Percentiles rank a stretch among this genome's conserved stretches.
Conservation (phyloP, 1,140 invertebrate genomes). For the Metaphire vulgaris region DNA sequence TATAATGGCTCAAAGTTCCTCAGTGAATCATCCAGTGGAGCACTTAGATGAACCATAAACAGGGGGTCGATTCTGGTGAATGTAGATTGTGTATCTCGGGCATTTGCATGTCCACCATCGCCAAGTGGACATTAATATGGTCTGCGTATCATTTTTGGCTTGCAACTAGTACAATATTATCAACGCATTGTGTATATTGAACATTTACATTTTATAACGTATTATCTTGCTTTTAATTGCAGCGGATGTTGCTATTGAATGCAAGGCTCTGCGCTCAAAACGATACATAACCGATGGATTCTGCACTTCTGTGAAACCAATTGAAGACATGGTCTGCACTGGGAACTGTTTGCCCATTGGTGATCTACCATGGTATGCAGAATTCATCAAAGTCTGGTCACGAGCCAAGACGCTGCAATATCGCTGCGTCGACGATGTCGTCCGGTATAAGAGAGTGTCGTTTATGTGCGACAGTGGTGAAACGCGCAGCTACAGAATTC, state of each 20-base stretch:
- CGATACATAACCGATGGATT: slow-evolving; percentile 47
- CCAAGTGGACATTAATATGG: not conserved
- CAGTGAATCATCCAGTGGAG: too few relatives aligned
- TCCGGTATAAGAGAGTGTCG: slow-evolving; percentile 37
- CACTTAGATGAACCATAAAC: too few relatives aligned
- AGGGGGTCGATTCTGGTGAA: too few relatives aligned
- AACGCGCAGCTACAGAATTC: slow-evolving; percentile 40
- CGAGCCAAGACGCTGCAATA: slow-evolving; percentile 38
- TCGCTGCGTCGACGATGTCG: slow-evolving; percentile 44
- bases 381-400: slow-evolving; percentile 44
- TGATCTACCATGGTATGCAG: slow-evolving; percentile 46
- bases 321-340: slow-evolving; percentile 47
- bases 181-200: too few relatives aligned
- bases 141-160: too few relatives aligned
- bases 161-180: too few relatives aligned
- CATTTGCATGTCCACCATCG: too few relatives aligned
- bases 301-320: slow-evolving; percentile 46
- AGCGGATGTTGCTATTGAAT: slow-evolving; percentile 45
- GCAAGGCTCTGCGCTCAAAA: slow-evolving; percentile 44
- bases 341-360: slow-evolving; percentile 46
- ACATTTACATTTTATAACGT: not conserved
- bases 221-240: slow-evolving; percentile 30
- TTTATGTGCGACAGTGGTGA: slow-evolving; percentile 45
- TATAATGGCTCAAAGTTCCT: too few relatives aligned
- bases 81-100: too few relatives aligned